Conservation (phyloP, 2,113 vertebrate species). For the Crypturellus undulatus region DNA sequence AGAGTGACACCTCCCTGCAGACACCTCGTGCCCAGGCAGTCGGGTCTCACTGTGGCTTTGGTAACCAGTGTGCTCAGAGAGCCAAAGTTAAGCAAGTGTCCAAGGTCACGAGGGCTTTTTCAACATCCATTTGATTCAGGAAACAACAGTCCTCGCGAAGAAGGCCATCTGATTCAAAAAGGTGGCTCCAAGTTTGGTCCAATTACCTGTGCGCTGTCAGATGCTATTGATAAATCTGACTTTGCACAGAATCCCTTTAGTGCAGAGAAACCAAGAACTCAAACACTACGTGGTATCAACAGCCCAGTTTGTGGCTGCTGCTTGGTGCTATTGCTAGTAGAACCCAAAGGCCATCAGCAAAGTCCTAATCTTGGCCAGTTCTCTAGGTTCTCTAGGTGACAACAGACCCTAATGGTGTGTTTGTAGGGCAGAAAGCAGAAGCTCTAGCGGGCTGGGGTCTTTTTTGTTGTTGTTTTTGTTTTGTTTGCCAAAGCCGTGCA, state of each 20-base stretch:
- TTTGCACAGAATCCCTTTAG: background rate
- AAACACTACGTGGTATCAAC: background rate
- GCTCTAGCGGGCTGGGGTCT: background rate
- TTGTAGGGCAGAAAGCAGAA: slow-evolving; percentile 13
- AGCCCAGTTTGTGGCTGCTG: background rate
- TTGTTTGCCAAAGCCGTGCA: background rate
- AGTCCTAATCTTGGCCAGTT: background rate
- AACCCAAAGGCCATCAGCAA: background rate
- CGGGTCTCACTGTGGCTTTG: background rate
- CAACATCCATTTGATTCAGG: background rate
- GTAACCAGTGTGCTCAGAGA: background rate
- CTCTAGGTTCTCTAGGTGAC: background rate
- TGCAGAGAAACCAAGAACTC: background rate
- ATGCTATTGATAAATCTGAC: background rate
- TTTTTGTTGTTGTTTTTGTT: too few species aligned
- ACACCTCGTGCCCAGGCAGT: background rate
- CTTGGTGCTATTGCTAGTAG: background rate
- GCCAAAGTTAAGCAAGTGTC: background rate
- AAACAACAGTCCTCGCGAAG: background rate
- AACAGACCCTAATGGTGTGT: accelerated
- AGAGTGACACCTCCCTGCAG: accelerated
- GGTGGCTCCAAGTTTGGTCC: background rate
- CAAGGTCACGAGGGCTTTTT: background rate
- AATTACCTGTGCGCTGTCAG: background rate
- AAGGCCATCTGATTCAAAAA: background rate